Evolutionary conservation across 2,888 invertebrate species (phyloP).

Genomic region (Pammene aurita): DNA sequence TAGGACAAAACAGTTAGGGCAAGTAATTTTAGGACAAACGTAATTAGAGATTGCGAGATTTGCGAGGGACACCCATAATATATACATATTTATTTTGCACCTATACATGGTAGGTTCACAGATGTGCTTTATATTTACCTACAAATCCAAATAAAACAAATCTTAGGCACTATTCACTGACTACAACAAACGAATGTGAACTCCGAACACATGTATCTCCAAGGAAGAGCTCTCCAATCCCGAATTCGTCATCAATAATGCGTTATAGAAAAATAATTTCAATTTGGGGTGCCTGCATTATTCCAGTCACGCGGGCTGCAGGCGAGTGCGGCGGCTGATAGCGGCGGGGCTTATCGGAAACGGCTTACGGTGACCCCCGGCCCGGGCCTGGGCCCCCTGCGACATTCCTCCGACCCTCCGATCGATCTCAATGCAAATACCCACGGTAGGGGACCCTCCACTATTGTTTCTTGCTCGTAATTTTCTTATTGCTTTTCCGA

Average conservation of each 20-base stretch:
- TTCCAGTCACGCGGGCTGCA: constrained; percentile 75
- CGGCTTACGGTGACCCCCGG: constrained; percentile 80
- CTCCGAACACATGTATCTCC: constrained; percentile 16
- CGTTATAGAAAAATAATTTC: constrained; percentile 75
- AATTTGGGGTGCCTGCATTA: constrained; percentile 77
- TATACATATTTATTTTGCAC: no score
- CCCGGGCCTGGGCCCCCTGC: constrained; percentile 55
- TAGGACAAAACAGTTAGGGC: no score
- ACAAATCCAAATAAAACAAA: background rate
- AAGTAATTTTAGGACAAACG: no score
- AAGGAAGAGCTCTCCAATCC: constrained; percentile 24
- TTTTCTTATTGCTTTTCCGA: constrained; percentile 69
- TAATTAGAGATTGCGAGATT: no score
- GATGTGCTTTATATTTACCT: background rate
- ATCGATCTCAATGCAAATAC: constrained; percentile 82
- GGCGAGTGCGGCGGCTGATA: constrained; percentile 78
- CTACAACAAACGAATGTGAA: constrained; percentile 1
- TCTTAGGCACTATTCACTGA: background rate
- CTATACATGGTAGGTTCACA: no score
- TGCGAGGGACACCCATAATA: no score
- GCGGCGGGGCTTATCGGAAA: constrained; percentile 82
- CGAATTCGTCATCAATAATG: constrained; percentile 59
- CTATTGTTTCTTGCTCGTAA: constrained; percentile 71
- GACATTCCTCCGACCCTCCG: constrained; percentile 59
- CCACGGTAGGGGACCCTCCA: constrained; percentile 62